Evolutionary conservation across 2,888 invertebrate species (phyloP), one percentile per base, ranked within the genome.

Genomic region (Parthenolecanium corni): DNA sequence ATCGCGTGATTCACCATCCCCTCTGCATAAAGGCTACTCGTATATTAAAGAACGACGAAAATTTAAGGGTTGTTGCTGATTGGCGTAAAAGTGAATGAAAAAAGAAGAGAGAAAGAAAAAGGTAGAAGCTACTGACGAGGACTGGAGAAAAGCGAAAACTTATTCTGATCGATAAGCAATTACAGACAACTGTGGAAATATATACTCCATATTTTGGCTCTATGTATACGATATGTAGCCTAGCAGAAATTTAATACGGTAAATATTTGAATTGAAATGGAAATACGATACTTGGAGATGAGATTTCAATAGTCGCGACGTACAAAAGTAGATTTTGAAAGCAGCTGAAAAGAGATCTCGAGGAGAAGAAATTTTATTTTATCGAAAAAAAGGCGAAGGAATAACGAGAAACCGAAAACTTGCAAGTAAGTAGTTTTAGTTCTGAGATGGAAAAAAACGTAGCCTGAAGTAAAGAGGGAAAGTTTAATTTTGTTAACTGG

Each of bases 131-230:
- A 61, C 38, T 36, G 36, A 31, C 44, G 25, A 44, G 46, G 44
- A 42, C 44, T 42, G 16, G 44, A 18, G 16, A 18, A 16, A 16
- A 16, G n/a, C 44, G 18, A 42, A 42, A 44, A 44, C 46, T 44
- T 36, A 23, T 51, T 61, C 51, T 61, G 61, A 61, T 61, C 61
- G 61, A 61, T 61, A 61, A 61, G 61, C 61, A 61, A 61, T 61
- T 61, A 61, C 61, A 38, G 51, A 23, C 49, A 23, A 31, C 31
- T 31, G 31, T 31, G 31, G 31, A 31, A 31, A 31, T 31, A 31
- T 31, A 31, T 9, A 6, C 31, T 31, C 31, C 9, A 31, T 31
- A 31, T 31, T 31, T 31, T 31, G 31, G 31, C 31, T 9, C 5
- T 31, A 31, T n/a, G n/a, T 31, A 31, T 9, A 31, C 9, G 31